Percentiles rank a stretch among this genome's conserved stretches.
Evolutionary conservation across 2,797 vertebrate species (phyloP).

Genomic region (Phataginus tricuspis): DNA sequence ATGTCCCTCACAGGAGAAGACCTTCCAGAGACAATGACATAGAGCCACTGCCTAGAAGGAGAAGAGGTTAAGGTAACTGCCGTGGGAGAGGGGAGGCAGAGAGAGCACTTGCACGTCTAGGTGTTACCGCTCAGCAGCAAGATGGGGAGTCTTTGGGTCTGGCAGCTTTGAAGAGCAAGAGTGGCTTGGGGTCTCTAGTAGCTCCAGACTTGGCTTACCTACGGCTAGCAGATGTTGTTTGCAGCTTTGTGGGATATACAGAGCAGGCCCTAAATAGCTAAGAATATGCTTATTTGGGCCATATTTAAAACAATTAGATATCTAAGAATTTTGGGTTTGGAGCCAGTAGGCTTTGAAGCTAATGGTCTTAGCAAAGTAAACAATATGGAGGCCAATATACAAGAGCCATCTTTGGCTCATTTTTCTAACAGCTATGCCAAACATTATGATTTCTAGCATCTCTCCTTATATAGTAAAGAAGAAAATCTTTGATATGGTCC

Average conservation of each 20-base stretch:
- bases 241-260: not conserved
- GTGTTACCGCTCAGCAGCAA: not conserved
- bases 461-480: not conserved
- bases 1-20: not conserved
- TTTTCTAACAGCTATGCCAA: not conserved
- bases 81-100: not conserved
- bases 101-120: not conserved
- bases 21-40: not conserved
- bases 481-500: not conserved
- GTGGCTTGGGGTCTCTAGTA: not conserved
- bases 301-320: conserved; percentile 5
- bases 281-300: not conserved
- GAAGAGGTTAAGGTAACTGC: not conserved
- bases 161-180: not conserved
- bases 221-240: not conserved
- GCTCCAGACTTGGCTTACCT: not conserved
- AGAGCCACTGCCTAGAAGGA: not conserved
- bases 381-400: not conserved
- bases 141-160: not conserved
- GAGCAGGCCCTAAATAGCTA: not conserved
- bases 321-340: not conserved
- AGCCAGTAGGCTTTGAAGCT: not conserved
- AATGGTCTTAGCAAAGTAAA: not conserved
- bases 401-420: not conserved
- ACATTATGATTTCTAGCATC: not conserved